phyloP scores from a whole-genome alignment of 1,140 invertebrate species.

The Procambarus clarkii region DNA sequence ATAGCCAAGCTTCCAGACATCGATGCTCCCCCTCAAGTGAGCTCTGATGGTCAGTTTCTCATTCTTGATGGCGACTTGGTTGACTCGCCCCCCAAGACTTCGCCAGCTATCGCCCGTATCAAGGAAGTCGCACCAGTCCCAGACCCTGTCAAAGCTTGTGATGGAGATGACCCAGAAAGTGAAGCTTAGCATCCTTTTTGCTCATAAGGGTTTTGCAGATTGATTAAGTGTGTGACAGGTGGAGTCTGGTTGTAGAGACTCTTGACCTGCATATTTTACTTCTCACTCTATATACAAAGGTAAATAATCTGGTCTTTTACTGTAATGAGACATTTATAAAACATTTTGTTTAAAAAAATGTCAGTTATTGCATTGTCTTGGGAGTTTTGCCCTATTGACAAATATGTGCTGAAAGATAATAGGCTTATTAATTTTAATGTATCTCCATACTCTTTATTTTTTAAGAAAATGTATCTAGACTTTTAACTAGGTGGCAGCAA shows the following conservation, averaged over 20 bases:
- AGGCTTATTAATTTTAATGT: background rate
- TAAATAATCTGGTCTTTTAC: background rate
- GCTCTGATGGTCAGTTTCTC: constrained; percentile 59
- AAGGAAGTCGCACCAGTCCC: background rate
- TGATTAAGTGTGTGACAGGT: background rate
- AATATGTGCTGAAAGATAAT: background rate
- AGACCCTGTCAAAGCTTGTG: background rate
- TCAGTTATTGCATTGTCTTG: background rate
- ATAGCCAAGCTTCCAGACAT: constrained; percentile 60
- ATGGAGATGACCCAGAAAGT: constrained; percentile 54
- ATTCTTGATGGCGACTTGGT: constrained; percentile 50
- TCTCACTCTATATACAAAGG: background rate
- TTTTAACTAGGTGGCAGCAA: background rate
- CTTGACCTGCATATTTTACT: background rate
- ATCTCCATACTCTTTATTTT: background rate
- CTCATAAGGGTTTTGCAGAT: background rate
- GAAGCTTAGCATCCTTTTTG: constrained; percentile 40
- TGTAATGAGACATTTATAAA: background rate
- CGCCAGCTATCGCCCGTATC: background rate
- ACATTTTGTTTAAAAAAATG: background rate
- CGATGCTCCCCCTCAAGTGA: constrained; percentile 48
- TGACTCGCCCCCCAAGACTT: constrained; percentile 33
- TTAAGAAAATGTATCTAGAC: background rate
- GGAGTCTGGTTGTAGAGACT: background rate
- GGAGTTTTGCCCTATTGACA: background rate